Percentiles rank a stretch among this genome's conserved stretches.
phyloP scores from a whole-genome alignment of 2,113 vertebrate species.

The Petrocephalus zakoni region DNA sequence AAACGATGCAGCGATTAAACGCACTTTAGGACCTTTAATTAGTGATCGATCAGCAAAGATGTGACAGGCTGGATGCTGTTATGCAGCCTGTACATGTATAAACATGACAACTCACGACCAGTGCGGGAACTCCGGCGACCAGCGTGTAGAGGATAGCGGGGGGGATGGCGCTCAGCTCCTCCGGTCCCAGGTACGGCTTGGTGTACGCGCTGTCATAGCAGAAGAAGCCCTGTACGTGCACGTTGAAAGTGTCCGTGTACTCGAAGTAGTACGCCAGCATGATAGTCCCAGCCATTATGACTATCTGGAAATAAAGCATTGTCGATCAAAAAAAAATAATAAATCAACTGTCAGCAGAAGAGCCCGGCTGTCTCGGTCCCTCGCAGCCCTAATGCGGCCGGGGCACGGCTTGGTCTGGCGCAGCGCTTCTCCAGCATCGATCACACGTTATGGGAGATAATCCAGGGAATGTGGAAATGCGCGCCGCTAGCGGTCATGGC shows the following conservation, averaged over 20 bases:
- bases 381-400: constrained; percentile 31
- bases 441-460: not conserved
- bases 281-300: constrained; percentile 79
- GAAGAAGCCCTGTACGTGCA: constrained; percentile 81
- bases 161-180: constrained; percentile 74
- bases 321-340: constrained; percentile 5
- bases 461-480: constrained; percentile 5
- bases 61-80: not conserved
- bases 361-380: constrained; percentile 27
- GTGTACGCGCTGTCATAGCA: constrained; percentile 77
- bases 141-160: constrained; percentile 76
- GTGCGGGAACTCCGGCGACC: constrained; percentile 74
- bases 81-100: not conserved
- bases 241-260: constrained; percentile 84
- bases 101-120: constrained; percentile 68
- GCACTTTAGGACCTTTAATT: not conserved
- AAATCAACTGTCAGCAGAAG: constrained; percentile 28
- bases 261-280: constrained; percentile 90
- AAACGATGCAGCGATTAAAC: not conserved
- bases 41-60: not conserved
- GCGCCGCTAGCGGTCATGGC: not conserved
- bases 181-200: constrained; percentile 81
- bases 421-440: constrained; percentile 38
- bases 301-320: constrained; percentile 92
- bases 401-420: constrained; percentile 41